Base-by-base conservation (phyloP, 2,888 invertebrate species). In the Nephrotoma appendiculata region DNA sequence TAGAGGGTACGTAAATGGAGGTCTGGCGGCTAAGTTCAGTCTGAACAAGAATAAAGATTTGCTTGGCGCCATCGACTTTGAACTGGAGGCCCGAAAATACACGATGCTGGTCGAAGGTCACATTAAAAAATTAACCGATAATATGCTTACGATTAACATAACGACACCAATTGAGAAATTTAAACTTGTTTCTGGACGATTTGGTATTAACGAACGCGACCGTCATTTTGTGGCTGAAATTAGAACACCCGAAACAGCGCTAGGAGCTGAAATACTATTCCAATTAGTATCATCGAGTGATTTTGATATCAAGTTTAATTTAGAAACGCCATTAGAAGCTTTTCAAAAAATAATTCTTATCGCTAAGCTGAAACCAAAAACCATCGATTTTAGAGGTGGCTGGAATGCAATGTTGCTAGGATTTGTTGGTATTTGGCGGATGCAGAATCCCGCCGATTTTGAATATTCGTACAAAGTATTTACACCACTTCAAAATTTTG, bases 391-490 rank as follows among this genome's bases (percentile, higher is more conserved):
- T 90, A 92, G 96, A 87, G 93, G 95, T 41, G 95, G 95, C 31
- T 96, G 96, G 94, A 96, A 96, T 88, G 93, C 93, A 86, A 93
- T 96, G 89, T 94, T 95, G 86, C 93, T 95, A 43, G 97, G 97
- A 7, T 95, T 96, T 90, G 94, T 95, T 0, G 96, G 96, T 83
- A 94, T 95, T 83, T 96, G 96, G 95, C 94, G 94, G 89, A 31
- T 31, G 9, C 31, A 71, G 4, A 84, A 31, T 43, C 9, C 42
- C 41, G 15, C 42, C 6, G 94, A 96, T 91, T 96, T 97, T 88
- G 95, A 96, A 88, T 96, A 96, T 90, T 93, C 95, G 0, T 96
- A 96, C 90, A 94, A 95, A 88, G 91, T 96, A 71, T 96, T 94
- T 89, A 96, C 96, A 0, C 97, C 97, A 0, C 90, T 97, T n/a